These are phyloP conservation scores for Phrynosoma platyrhinos DNA, from an alignment of 2,113 vertebrate genomes.

Conservation along the genomic window DNA sequence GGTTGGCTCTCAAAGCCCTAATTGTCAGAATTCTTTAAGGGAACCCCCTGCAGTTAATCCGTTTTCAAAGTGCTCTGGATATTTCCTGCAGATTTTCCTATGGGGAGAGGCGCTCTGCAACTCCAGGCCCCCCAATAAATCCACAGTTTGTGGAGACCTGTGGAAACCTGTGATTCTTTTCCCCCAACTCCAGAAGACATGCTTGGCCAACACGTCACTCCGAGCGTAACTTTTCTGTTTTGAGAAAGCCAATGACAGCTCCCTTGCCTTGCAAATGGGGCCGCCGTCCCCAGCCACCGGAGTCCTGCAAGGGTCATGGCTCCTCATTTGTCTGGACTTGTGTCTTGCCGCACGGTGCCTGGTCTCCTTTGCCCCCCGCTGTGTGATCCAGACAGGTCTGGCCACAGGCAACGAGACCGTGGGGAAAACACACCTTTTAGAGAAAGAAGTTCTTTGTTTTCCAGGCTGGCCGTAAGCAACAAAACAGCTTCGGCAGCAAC, in stretches of 20 bases:
- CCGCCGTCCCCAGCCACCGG: neutral
- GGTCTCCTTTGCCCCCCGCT: neutral
- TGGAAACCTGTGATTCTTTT: neutral
- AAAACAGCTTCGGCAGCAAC: constrained; percentile 53
- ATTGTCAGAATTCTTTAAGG: too few relatives aligned
- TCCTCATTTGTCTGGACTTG: neutral
- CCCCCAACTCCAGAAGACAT: neutral
- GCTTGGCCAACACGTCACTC: neutral
- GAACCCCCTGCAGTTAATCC: neutral
- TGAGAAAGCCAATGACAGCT: fast-evolving
- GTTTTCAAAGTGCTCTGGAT: neutral
- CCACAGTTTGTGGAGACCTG: neutral
- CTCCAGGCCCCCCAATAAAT: neutral
- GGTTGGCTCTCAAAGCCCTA: too few relatives aligned
- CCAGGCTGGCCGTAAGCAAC: constrained; percentile 63
- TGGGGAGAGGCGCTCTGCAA: neutral
- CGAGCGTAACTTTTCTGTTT: neutral
- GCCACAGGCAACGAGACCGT: constrained; percentile 47
- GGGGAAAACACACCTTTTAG: constrained; percentile 40
- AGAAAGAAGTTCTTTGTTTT: constrained; percentile 42
- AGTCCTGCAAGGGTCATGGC: fast-evolving
- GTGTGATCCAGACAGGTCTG: constrained; percentile 56
- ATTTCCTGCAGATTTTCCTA: neutral
- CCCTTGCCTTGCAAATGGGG: too few relatives aligned
- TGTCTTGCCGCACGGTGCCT: fast-evolving